Base-by-base conservation (phyloP, 2,888 invertebrate genomes). In the Brachyopa scutellaris region DNA sequence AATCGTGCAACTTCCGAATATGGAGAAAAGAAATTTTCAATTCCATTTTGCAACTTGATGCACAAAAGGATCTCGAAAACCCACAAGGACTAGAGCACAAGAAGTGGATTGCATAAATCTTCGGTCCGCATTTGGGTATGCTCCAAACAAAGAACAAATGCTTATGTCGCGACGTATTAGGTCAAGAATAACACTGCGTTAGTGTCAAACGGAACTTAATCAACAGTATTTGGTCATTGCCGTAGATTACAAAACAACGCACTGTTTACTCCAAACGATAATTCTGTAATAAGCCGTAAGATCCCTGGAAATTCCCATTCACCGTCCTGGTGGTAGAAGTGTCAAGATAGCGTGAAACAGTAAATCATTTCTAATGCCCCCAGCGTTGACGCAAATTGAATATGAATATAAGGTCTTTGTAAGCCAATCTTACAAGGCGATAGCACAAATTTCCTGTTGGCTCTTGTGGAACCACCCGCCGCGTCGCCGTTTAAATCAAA, bases 1-100 rank as follows among this genome's bases (percentile, higher is more conserved):
- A 76, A 74, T 69, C 74, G 62, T 80, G 62, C 61, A 55, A 17
- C 74, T 74, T 69, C 69, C 74, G 26, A 67, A 80, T 67, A 80
- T 57, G 79, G 79, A n/a, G n/a, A 74, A 59, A 73, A 45, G 21
- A 66, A 49, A 66, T 66, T 59, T 38, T 38, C 31, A 15, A 47
- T 36, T 49, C 42, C 45, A 26, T n/a, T 33, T 59, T 33, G 42
- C 42, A 57, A 40, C 11, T n/a, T n/a, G n/a, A n/a, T n/a, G n/a
- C n/a, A n/a, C 73, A 74, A 66, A 57, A 57, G 40, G 29, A 23
- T 15, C 19, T 26, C 55, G 66, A 23, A 40, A 74, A 29, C 13
- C 31, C 19, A 36, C 45, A 8, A 29, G 33, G 19, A 51, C 26
- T n/a, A 26, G 40, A 21, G 11, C n/a, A n/a, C n/a, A n/a, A n/a